These are phyloP conservation scores for Camponotus floridanus DNA, from an alignment of 1,140 invertebrate genomes.

Conservation along the genomic window DNA sequence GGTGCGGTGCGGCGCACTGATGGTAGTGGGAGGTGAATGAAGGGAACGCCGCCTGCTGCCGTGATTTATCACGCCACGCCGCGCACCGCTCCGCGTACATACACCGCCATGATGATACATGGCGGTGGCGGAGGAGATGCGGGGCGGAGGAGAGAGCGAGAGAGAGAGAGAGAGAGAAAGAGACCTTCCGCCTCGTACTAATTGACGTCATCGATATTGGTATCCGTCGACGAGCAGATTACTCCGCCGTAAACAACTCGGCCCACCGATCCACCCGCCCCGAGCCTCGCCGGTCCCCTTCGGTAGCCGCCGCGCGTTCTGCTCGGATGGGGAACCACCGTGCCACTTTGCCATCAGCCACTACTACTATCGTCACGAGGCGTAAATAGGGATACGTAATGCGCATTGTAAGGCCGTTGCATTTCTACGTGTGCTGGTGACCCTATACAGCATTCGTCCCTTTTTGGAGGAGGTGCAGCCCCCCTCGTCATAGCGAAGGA, in stretches of 20 bases:
- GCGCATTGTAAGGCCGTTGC: constrained; percentile 41
- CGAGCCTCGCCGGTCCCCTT: constrained; percentile 63
- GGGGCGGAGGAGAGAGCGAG: constrained; percentile 27
- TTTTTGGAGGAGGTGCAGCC: constrained; percentile 20
- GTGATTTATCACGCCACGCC: constrained; percentile 85
- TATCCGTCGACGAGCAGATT: constrained; percentile 86
- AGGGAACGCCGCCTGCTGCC: constrained; percentile 83
- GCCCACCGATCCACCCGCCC: constrained; percentile 67
- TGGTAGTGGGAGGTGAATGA: constrained; percentile 76
- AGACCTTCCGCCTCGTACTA: constrained; percentile 82
- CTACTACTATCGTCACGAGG: constrained; percentile 30
- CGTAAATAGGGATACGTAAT: constrained; percentile 62
- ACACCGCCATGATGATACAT: constrained; percentile 84
- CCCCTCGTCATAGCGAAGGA: constrained; percentile 25
- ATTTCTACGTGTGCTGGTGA: constrained; percentile 21
- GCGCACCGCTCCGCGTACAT: constrained; percentile 80
- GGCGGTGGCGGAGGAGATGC: constrained; percentile 69
- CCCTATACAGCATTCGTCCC: constrained; percentile 37
- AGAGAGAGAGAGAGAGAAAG: constrained; percentile 67
- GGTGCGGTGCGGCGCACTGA: constrained; percentile 33
- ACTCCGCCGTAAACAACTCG: constrained; percentile 85
- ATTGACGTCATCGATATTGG: constrained; percentile 87
- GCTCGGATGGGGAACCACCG: constrained; percentile 67
- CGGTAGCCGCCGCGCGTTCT: constrained; percentile 56
- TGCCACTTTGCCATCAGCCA: constrained; percentile 74